Percentiles rank a stretch among this genome's conserved stretches.
Conservation (phyloP, 2,113 vertebrate species). For the Crotalus helleri region DNA sequence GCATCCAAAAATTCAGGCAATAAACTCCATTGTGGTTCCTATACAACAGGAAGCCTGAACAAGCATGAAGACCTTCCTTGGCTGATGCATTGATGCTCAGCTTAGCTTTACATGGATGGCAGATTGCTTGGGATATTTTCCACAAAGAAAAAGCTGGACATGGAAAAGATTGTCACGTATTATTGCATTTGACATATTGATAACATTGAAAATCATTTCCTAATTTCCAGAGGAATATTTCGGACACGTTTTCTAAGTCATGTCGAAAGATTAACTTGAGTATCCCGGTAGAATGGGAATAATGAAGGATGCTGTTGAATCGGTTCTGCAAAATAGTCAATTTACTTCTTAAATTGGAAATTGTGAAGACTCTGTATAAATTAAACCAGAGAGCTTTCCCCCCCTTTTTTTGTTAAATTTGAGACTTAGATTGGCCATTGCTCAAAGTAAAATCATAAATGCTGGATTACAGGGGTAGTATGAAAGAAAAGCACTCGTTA, state of each 20-base stretch:
- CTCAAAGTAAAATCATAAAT: conserved; percentile 36
- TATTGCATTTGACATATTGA: conserved; percentile 57
- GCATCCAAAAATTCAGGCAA: background rate
- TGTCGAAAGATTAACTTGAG: conserved; percentile 44
- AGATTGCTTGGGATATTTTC: conserved; percentile 52
- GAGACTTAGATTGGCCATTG: conserved; percentile 27
- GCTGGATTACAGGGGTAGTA: conserved; percentile 11
- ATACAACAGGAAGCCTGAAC: conserved; percentile 38
- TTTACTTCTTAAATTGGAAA: conserved; percentile 21
- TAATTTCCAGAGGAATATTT: conserved; percentile 56
- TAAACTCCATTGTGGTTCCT: background rate
- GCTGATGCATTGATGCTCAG: conserved; percentile 51
- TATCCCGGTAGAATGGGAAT: conserved; percentile 15
- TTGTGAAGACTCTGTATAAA: conserved; percentile 32
- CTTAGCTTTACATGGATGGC: conserved; percentile 57
- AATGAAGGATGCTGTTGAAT: conserved; percentile 23
- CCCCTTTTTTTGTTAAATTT: conserved; percentile 11
- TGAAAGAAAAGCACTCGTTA: conserved; percentile 14
- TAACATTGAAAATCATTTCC: conserved; percentile 51
- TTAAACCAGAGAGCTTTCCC: background rate
- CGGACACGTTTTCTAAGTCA: conserved; percentile 23
- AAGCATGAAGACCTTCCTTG: conserved; percentile 33
- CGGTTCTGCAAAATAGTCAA: conserved; percentile 31
- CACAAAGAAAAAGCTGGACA: conserved; percentile 40
- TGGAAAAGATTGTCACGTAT: conserved; percentile 51